Evolutionary conservation across 2,113 vertebrate species (phyloP).

Genomic region (Gopherus flavomarginatus): DNA sequence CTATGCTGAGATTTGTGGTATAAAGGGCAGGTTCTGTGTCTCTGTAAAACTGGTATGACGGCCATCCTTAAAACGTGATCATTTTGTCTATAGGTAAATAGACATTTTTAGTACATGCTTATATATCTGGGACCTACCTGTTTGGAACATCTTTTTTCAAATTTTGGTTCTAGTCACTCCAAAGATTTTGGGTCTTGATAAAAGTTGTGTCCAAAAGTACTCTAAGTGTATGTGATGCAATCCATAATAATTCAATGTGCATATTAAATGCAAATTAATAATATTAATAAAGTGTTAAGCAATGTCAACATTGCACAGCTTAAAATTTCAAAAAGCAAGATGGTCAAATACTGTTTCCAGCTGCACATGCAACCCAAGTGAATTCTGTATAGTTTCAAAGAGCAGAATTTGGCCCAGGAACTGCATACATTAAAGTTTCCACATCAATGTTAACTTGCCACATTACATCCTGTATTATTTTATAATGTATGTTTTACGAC

Average conservation of each 20-base stretch:
- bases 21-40: not conserved
- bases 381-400: not conserved
- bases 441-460: not conserved
- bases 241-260: not conserved
- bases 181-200: conserved; percentile 6
- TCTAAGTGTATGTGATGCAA: not conserved
- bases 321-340: not conserved
- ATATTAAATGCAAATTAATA: not conserved
- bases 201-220: not conserved
- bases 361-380: not conserved
- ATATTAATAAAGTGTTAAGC: not conserved
- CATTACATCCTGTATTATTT: not conserved
- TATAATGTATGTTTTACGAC: not conserved
- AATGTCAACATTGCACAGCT: not conserved
- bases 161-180: not conserved
- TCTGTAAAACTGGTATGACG: not conserved
- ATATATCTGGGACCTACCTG: not conserved
- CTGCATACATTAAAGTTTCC: not conserved
- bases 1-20: not conserved
- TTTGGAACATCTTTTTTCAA: fast-evolving
- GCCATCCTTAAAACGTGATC: not conserved
- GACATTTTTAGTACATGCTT: not conserved
- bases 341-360: not conserved
- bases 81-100: not conserved
- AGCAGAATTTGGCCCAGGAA: not conserved